Conservation (phyloP, 2,797 vertebrate species). For the Bucorvus abyssinicus region DNA sequence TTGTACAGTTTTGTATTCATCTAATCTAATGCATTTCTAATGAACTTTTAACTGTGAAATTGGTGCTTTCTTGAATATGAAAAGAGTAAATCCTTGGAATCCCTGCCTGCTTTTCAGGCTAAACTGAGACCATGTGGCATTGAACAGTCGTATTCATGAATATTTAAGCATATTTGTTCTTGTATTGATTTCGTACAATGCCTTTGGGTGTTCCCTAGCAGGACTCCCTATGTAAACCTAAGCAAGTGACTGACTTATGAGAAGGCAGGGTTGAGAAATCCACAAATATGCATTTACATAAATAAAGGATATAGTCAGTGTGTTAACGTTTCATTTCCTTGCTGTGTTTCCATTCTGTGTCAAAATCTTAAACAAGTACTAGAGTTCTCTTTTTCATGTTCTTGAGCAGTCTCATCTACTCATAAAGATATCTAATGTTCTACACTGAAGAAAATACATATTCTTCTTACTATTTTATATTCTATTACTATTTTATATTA, state of each 20-base stretch:
- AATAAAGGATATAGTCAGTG: neutral
- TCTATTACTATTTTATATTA: neutral
- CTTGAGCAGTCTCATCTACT: neutral
- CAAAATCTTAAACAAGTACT: conserved; percentile 2
- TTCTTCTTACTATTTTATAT: neutral
- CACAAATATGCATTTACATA: conserved; percentile 20
- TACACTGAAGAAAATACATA: neutral
- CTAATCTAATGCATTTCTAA: conserved; percentile 32
- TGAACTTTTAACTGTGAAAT: conserved; percentile 1
- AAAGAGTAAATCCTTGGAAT: conserved; percentile 24
- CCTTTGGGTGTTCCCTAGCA: conserved; percentile 17
- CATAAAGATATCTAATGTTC: neutral
- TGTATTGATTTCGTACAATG: conserved; percentile 36
- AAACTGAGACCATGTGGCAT: neutral
- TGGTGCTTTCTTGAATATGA: conserved; percentile 21
- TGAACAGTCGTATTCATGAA: conserved; percentile 45
- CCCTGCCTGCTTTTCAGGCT: conserved; percentile 21
- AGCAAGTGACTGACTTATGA: neutral
- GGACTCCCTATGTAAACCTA: neutral
- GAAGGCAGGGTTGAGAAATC: neutral
- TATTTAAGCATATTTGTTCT: conserved; percentile 22
- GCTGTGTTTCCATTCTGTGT: neutral
- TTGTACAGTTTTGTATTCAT: neutral
- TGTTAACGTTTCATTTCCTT: conserved; percentile 29
- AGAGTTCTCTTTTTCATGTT: neutral